A percentile compares a stretch with the other conserved stretches of the same genome.
Evolutionary conservation across 2,797 vertebrate genomes (phyloP).

Genomic region (Melanitta fusca): DNA sequence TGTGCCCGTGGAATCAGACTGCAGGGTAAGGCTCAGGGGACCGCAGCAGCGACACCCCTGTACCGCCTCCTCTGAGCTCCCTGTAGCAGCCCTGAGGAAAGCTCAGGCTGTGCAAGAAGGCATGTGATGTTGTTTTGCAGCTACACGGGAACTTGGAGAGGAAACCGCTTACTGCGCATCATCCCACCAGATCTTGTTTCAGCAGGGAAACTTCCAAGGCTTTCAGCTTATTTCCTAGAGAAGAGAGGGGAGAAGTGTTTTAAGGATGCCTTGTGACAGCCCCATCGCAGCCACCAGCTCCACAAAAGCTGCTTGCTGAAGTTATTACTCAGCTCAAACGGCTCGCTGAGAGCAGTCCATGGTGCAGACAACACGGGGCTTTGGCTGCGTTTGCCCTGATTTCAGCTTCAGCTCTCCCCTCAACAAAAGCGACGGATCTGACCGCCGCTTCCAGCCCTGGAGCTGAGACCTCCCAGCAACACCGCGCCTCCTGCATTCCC

Average conservation of each 20-base stretch:
- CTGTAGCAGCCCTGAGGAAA: not conserved
- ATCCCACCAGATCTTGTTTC: not conserved
- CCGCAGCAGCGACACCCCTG: not conserved
- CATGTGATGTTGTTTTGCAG: conserved; percentile 38
- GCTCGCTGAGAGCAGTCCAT: not conserved
- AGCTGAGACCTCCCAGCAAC: not conserved
- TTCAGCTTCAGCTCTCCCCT: not conserved
- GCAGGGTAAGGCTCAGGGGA: not conserved
- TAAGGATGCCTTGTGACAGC: not conserved
- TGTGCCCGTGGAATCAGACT: not conserved
- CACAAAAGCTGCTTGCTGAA: too few relatives aligned
- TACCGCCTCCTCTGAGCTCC: not conserved
- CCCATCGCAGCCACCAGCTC: not conserved
- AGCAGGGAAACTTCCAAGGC: not conserved
- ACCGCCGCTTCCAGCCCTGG: not conserved
- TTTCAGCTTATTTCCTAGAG: not conserved
- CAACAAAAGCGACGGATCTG: not conserved
- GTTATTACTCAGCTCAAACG: too few relatives aligned
- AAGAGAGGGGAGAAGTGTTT: not conserved
- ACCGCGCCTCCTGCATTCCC: not conserved
- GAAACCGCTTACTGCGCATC: not conserved
- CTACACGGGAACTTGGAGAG: not conserved
- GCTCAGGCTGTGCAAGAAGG: not conserved
- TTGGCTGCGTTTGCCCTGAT: too few relatives aligned
- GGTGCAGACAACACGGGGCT: not conserved